Evolutionary conservation across 2,888 invertebrate genomes (phyloP).

Genomic region (Ceraclea dissimilis): DNA sequence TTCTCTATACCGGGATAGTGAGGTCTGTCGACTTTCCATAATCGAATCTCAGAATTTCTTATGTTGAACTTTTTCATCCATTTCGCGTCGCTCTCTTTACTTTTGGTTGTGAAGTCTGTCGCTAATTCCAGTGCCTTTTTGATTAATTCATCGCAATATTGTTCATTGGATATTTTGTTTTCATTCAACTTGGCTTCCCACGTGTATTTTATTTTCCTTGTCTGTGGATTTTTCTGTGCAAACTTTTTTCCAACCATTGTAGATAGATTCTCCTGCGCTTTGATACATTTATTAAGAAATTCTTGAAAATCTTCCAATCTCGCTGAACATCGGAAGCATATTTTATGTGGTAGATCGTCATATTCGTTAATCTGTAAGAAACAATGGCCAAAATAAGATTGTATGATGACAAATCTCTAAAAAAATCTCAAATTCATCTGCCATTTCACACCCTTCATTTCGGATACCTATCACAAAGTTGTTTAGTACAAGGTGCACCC

Average conservation of each 20-base stretch:
- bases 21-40: neutral
- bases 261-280: conserved; percentile 36
- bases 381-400: neutral
- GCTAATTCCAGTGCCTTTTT: conserved; percentile 40
- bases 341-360: conserved; percentile 47
- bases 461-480: too few species aligned
- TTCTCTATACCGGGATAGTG: conserved; percentile 14
- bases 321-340: conserved; percentile 46
- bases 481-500: too few species aligned
- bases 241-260: conserved; percentile 30
- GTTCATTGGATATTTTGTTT: conserved; percentile 43
- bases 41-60: neutral
- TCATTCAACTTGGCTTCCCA: conserved; percentile 43
- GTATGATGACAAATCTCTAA: neutral
- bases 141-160: conserved; percentile 43
- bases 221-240: conserved; percentile 10
- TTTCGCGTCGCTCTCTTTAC: neutral
- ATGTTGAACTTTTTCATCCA: neutral
- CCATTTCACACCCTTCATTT: too few species aligned
- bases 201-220: conserved; percentile 31
- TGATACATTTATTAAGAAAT: conserved; percentile 43
- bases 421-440: neutral
- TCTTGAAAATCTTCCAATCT: conserved; percentile 45
- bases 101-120: neutral
- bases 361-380: conserved; percentile 41